Conservation (phyloP, 2,888 invertebrate genomes). For the Aphodius sticticus region DNA sequence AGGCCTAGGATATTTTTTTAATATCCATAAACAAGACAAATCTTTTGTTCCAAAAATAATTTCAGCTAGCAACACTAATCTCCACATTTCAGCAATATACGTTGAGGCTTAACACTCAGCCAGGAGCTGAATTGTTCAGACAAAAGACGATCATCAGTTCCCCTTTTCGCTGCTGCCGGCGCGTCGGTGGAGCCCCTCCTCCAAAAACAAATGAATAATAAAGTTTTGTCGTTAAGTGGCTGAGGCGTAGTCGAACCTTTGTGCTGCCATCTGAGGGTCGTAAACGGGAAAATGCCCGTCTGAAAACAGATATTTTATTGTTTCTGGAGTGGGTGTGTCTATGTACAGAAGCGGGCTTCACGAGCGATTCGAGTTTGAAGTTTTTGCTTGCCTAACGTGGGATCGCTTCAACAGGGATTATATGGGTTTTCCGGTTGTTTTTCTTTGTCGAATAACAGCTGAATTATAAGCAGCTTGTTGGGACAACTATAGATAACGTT, state of each 20-base stretch:
- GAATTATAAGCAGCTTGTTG: no score
- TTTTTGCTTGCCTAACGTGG: not conserved
- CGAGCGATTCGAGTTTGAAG: not conserved
- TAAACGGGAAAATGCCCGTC: not conserved
- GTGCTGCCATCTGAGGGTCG: not conserved
- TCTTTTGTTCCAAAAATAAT: not conserved
- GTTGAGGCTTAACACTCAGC: not conserved
- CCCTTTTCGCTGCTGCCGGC: not conserved
- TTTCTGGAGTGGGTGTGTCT: slow-evolving; percentile 4
- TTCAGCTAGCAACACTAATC: not conserved
- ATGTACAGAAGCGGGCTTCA: not conserved
- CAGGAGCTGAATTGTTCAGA: not conserved
- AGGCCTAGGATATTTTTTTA: no score
- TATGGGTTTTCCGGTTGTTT: no score
- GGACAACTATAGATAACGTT: no score
- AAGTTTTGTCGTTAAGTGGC: slow-evolving; percentile 4
- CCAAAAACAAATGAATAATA: slow-evolving; percentile 4
- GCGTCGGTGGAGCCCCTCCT: not conserved
- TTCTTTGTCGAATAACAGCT: no score
- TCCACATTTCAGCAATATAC: not conserved
- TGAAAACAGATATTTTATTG: slow-evolving; percentile 4
- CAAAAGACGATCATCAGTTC: not conserved
- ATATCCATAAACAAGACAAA: not conserved
- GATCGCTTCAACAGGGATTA: not conserved
- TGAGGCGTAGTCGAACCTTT: not conserved